Base-by-base conservation (phyloP, 2,888 invertebrate species). In the Macaria notata region DNA sequence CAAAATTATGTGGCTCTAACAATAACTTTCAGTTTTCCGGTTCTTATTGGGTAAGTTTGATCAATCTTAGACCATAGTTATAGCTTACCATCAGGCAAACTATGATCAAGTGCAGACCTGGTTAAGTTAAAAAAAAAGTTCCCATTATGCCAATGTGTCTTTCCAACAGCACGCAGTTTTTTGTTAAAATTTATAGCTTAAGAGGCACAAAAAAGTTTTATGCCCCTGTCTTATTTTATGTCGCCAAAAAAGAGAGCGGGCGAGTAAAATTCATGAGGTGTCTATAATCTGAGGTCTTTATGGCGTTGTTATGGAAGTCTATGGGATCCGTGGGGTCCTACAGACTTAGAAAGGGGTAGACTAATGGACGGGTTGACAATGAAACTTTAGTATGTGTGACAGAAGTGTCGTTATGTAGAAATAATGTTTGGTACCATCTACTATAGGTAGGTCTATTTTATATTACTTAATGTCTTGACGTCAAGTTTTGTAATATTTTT, bases 241-340 rank as follows among this genome's bases (percentile, higher is more conserved):
- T 46, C 54, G 54, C 51, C 56, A 30, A 46, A 61, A 59, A 61
- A 60, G 54, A 51, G 55, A 62, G 45, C 52, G 49, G 46, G 50
- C 62, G 59, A 49, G 55, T 54, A 54, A 59, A 63, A 65, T 65
- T 61, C 57, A 63, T 59, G 65, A 62, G 59, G 61, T 62, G 57
- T 51, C 55, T 57, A 57, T 55, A 59, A 62, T 65, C 60, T 39
- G 30, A 33, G 30, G 49, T 56, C 50, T 61, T 61, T 52, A 52
- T 57, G 52, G 19, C 51, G 50, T 51, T 46, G 59, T 59, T 59
- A 54, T 47, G 47, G 46, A n/a, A 42, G 38, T 50, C 43, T 54
- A 43, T 50, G 54, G 39, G 33, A 29, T 33, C 43, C 41, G 52
- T 33, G 19, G 19, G 19, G 47, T 41, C 41, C 41, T 31, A 46